phyloP scores from a whole-genome alignment of 1,140 invertebrate genomes.

The Calephelis nemesis region DNA sequence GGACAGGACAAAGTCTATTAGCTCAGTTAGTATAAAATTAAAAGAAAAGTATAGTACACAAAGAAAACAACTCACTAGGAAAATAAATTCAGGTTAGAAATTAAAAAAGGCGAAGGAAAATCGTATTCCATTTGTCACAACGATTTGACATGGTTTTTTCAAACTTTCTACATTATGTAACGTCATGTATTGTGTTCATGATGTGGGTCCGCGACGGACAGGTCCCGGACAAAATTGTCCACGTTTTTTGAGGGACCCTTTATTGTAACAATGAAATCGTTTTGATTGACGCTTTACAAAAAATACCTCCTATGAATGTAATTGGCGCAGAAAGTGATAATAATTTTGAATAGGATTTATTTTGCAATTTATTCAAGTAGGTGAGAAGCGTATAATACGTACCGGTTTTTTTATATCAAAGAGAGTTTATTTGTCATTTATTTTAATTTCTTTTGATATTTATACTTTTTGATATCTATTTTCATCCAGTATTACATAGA shows the following conservation, averaged over 20 bases:
- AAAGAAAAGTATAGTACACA: not conserved
- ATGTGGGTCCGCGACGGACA: conserved; percentile 49
- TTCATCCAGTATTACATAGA: too few relatives aligned
- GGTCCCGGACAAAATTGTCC: conserved; percentile 44
- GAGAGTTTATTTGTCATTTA: too few relatives aligned
- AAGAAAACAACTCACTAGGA: not conserved
- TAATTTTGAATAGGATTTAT: conserved; percentile 8
- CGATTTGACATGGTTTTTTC: conserved; percentile 49
- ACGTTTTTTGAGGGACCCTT: conserved; percentile 57
- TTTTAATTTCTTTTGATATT: too few relatives aligned
- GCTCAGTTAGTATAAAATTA: not conserved
- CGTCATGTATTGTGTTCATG: conserved; percentile 47
- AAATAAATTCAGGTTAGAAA: not conserved
- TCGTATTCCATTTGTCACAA: conserved; percentile 40
- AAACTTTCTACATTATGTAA: conserved; percentile 31
- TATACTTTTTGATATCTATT: too few relatives aligned
- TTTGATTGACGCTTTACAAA: conserved; percentile 15
- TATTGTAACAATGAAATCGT: conserved; percentile 16
- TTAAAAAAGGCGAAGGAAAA: not conserved
- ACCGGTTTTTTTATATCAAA: too few relatives aligned
- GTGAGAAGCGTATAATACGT: too few relatives aligned
- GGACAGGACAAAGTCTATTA: too few relatives aligned
- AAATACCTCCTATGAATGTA: conserved; percentile 19
- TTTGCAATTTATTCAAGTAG: not conserved
- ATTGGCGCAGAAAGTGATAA: conserved; percentile 22